These are phyloP conservation scores for Psittacus erithacus DNA, from an alignment of 2,113 vertebrate species.

Conservation along the genomic window DNA sequence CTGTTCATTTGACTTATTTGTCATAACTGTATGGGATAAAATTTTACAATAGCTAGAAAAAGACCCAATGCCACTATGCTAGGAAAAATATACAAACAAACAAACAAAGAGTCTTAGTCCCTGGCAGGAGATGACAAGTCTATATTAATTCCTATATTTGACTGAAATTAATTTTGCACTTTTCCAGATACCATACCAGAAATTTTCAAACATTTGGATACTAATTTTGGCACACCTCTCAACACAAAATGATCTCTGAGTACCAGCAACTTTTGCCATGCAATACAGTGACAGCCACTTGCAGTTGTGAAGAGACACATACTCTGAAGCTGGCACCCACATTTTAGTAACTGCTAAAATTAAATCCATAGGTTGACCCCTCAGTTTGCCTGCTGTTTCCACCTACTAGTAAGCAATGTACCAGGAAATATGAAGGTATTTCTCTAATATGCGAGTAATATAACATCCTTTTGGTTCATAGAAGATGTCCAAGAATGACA, in stretches of 20 bases:
- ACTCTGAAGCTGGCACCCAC: not conserved
- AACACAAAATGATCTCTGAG: not conserved
- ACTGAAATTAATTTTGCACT: not conserved
- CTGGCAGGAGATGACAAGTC: not conserved
- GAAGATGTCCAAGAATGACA: not conserved
- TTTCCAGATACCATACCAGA: not conserved
- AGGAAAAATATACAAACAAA: not conserved
- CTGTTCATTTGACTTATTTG: not conserved
- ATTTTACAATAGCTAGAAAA: not conserved
- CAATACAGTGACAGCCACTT: not conserved
- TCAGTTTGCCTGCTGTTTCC: not conserved
- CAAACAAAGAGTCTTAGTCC: not conserved
- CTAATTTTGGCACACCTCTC: not conserved
- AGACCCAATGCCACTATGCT: not conserved
- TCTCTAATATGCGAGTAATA: not conserved
- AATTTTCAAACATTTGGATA: not conserved
- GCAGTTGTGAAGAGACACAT: not conserved
- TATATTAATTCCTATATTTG: not conserved
- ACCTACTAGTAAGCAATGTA: not conserved
- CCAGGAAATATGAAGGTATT: not conserved
- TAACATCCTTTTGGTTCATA: not conserved
- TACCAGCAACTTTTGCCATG: not conserved
- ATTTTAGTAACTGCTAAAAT: not conserved
- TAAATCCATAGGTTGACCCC: not conserved
- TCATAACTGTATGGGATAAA: not conserved